phyloP scores from a whole-genome alignment of 1,140 invertebrate genomes.

The Zaprionus capensis region DNA sequence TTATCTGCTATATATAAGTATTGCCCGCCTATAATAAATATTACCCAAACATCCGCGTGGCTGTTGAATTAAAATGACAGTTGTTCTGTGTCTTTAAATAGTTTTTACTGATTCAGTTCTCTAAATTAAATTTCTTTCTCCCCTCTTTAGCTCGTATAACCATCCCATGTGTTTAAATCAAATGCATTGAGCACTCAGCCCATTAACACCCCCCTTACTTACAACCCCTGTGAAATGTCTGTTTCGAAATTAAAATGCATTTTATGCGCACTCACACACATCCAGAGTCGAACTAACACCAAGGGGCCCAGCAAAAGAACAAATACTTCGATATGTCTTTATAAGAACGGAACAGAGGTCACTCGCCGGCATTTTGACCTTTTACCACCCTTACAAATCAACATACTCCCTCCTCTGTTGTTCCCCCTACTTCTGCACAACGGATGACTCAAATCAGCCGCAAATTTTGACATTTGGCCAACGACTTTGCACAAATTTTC shows the following conservation, averaged over 20 bases:
- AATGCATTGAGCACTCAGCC: conserved; percentile 50
- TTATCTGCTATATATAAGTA: too few relatives aligned
- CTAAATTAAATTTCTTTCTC: neutral
- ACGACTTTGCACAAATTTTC: conserved; percentile 58
- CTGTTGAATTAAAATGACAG: too few relatives aligned
- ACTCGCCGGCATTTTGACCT: conserved; percentile 12
- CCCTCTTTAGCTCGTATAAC: neutral
- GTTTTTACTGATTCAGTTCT: too few relatives aligned
- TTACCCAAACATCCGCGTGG: too few relatives aligned
- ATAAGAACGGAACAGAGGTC: conserved; percentile 41
- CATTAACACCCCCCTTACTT: conserved; percentile 55
- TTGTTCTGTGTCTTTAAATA: too few relatives aligned
- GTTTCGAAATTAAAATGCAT: conserved; percentile 67
- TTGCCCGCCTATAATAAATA: too few relatives aligned
- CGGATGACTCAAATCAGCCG: conserved; percentile 60
- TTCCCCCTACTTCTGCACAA: neutral
- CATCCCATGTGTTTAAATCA: conserved; percentile 59
- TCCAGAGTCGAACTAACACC: neutral
- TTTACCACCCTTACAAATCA: conserved; percentile 43
- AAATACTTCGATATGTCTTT: conserved; percentile 61
- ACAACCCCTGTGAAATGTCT: conserved; percentile 23
- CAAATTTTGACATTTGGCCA: conserved; percentile 81
- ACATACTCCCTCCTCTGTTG: conserved; percentile 8
- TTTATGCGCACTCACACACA: conserved; percentile 38
- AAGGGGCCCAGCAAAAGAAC: conserved; percentile 36